These are phyloP conservation scores for Zaprionus ornatus DNA, from an alignment of 1,140 invertebrate genomes.

Conservation along the genomic window DNA sequence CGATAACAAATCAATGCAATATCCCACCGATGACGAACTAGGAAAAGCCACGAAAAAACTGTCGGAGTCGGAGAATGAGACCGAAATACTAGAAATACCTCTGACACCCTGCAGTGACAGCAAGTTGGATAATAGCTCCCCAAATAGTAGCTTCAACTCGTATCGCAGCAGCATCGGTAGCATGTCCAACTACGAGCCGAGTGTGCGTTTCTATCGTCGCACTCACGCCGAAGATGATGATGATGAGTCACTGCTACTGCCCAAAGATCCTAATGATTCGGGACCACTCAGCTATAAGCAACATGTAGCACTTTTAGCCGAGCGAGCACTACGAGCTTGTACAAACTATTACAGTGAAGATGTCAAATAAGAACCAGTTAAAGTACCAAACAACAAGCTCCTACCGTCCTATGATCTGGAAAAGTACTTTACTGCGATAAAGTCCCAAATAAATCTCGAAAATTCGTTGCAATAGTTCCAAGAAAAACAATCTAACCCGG, in stretches of 20 bases:
- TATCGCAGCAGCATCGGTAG: slow-evolving; percentile 19
- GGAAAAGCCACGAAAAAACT: not conserved
- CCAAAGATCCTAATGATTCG: not conserved
- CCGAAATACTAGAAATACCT: slow-evolving; percentile 28
- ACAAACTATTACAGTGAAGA: slow-evolving; percentile 8
- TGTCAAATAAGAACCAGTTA: not conserved
- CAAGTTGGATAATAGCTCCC: slow-evolving; percentile 11
- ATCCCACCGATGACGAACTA: slow-evolving; percentile 51
- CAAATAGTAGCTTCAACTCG: slow-evolving; percentile 8
- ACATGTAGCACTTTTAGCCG: slow-evolving; percentile 52
- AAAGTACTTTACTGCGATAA: not conserved
- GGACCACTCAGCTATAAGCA: slow-evolving; percentile 3
- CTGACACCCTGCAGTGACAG: slow-evolving; percentile 37
- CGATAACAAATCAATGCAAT: slow-evolving; percentile 52
- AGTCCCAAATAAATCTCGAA: slow-evolving; percentile 25
- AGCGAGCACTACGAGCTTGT: slow-evolving; percentile 25
- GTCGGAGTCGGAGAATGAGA: not conserved
- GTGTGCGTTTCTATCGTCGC: slow-evolving; percentile 48
- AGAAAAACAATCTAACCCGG: slow-evolving; percentile 33
- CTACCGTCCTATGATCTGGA: slow-evolving; percentile 20
- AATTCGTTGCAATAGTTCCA: slow-evolving; percentile 36
- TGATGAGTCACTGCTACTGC: not conserved
- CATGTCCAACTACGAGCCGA: slow-evolving; percentile 47
- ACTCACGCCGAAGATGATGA: slow-evolving; percentile 22
- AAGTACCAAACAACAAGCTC: not conserved